Percentiles rank a stretch among this genome's conserved stretches.
phyloP scores from a whole-genome alignment of 2,888 invertebrate species.

The Lochmaea crataegi region DNA sequence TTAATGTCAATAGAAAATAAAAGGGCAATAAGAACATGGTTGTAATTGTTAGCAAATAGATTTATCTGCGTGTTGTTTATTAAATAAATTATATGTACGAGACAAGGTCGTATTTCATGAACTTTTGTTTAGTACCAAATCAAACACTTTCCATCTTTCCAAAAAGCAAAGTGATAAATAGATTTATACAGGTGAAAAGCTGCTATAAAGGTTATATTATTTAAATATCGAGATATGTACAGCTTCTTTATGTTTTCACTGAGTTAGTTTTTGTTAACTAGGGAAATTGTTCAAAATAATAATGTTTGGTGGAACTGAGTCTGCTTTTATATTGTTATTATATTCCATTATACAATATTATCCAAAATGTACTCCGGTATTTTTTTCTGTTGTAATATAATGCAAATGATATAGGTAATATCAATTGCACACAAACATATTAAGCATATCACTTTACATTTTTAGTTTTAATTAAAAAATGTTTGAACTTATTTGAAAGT shows the following conservation, averaged over 20 bases:
- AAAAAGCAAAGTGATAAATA: constrained; percentile 62
- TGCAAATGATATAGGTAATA: not conserved
- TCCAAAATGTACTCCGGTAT: not conserved
- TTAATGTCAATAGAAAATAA: constrained; percentile 21
- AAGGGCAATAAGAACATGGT: constrained; percentile 48
- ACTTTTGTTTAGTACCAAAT: constrained; percentile 44
- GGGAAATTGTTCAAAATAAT: constrained; percentile 29
- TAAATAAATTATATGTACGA: constrained; percentile 39
- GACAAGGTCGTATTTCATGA: constrained; percentile 23
- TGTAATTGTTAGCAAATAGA: constrained; percentile 46
- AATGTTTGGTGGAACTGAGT: constrained; percentile 56
- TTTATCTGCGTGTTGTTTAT: constrained; percentile 44
- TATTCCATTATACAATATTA: constrained; percentile 36
- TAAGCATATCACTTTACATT: not conserved
- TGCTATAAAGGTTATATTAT: constrained; percentile 50
- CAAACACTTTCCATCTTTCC: constrained; percentile 57
- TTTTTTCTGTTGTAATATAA: not conserved
- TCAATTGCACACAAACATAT: not conserved
- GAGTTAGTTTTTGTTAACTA: constrained; percentile 29
- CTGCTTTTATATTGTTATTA: constrained; percentile 55
- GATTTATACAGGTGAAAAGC: constrained; percentile 60
- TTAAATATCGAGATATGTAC: constrained; percentile 53
- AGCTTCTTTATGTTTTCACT: constrained; percentile 48
- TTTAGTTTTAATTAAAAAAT: not conserved
- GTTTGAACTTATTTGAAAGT: too few relatives aligned